These are phyloP conservation scores for Polietes domitor DNA, from an alignment of 2,888 invertebrate genomes.

Conservation along the genomic window DNA sequence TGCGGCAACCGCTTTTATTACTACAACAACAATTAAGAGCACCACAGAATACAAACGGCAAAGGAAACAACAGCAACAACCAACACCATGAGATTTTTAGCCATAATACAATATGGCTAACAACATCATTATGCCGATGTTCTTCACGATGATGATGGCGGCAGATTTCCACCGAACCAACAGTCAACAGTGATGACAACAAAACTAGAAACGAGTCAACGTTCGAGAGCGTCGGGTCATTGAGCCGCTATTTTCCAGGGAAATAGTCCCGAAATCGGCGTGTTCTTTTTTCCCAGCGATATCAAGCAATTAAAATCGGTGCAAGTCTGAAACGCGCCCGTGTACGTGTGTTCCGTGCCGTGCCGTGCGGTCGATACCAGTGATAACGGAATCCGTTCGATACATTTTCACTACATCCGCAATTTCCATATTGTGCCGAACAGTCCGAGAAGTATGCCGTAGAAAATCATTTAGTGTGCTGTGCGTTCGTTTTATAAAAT, in stretches of 20 bases:
- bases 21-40: conserved; percentile 58
- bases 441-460: conserved; percentile 53
- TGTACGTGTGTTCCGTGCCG: not conserved
- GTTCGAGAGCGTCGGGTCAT: conserved; percentile 78
- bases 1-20: conserved; percentile 61
- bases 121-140: conserved; percentile 45
- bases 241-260: conserved; percentile 71
- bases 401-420: not conserved
- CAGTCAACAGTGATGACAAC: conserved; percentile 59
- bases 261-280: not conserved
- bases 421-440: conserved; percentile 28
- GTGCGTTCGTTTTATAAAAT: conserved; percentile 22
- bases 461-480: conserved; percentile 29
- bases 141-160: conserved; percentile 67
- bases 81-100: conserved; percentile 30
- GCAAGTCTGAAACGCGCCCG: not conserved
- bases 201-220: conserved; percentile 78
- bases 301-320: not conserved
- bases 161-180: conserved; percentile 71
- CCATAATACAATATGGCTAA: conserved; percentile 53
- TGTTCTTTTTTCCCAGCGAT: not conserved
- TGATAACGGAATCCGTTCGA: not conserved
- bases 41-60: conserved; percentile 40
- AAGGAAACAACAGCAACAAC: conserved; percentile 14
- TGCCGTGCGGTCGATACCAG: not conserved